Conservation (phyloP, 2,797 vertebrate species). For the Macrochelys suwanniensis region DNA sequence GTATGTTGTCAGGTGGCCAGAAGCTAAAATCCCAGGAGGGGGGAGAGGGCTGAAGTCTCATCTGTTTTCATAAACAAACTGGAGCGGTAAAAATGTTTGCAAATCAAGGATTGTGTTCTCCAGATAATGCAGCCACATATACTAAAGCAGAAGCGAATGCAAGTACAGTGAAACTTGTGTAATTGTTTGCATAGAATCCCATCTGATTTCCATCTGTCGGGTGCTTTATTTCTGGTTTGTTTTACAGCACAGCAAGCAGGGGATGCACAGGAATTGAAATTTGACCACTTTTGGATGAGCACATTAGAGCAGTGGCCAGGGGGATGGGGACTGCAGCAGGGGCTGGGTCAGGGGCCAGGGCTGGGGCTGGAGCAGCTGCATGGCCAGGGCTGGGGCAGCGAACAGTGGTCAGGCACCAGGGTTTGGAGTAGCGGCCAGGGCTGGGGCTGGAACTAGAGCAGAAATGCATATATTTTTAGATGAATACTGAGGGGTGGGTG, state of each 20-base stretch:
- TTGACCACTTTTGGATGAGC: no score
- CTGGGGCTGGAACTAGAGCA: no score
- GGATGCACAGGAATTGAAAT: no score
- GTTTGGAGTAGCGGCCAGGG: no score
- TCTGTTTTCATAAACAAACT: not conserved
- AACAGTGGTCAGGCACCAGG: rapidly evolving
- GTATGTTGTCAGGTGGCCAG: not conserved
- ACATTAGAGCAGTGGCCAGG: no score
- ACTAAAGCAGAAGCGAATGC: not conserved
- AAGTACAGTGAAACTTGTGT: not conserved
- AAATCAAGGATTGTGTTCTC: not conserved
- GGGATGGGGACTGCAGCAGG: no score
- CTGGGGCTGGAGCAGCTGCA: no score
- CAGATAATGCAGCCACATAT: not conserved
- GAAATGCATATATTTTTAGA: no score
- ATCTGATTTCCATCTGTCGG: not conserved
- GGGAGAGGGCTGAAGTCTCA: not conserved
- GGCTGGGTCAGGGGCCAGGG: no score
- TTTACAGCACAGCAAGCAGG: no score
- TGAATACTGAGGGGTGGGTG: no score
- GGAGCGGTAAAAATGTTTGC: not conserved
- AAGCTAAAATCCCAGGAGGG: not conserved
- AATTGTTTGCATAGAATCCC: not conserved
- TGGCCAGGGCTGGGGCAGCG: no score
- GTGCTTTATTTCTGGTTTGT: not conserved